Conservation (phyloP, 1,140 invertebrate species). For the Popillia japonica region DNA sequence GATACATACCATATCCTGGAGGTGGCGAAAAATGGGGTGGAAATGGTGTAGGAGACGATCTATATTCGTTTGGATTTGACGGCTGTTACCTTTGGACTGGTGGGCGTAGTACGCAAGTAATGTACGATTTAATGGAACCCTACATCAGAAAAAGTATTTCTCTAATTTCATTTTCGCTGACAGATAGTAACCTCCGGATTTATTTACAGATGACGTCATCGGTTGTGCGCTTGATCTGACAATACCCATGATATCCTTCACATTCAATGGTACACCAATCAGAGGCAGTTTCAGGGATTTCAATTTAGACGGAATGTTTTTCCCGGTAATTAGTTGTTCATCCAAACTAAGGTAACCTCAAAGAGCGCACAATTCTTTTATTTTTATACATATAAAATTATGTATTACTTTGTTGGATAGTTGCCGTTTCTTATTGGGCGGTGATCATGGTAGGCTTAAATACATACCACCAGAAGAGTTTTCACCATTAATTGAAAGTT, state of each 20-base stretch:
- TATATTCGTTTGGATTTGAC: conserved; percentile 98
- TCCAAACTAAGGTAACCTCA: conserved; percentile 85
- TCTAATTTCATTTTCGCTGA: not conserved
- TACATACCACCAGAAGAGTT: conserved; percentile 91
- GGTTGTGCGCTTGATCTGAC: conserved; percentile 95
- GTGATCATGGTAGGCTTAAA: conserved; percentile 93
- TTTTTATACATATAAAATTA: not conserved
- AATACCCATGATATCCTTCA: conserved; percentile 94
- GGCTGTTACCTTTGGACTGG: conserved; percentile 93
- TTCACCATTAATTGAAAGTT: conserved; percentile 92
- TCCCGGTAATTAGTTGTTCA: conserved; percentile 96
- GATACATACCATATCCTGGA: conserved; percentile 93
- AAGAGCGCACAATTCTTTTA: too few species aligned
- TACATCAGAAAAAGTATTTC: conserved; percentile 82
- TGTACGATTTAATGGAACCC: conserved; percentile 74
- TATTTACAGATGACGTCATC: conserved; percentile 83
- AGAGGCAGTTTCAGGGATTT: conserved; percentile 94
- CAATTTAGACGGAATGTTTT: conserved; percentile 98
- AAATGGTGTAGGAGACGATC: conserved; percentile 97
- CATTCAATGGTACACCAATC: conserved; percentile 91
- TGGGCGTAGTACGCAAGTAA: conserved; percentile 84
- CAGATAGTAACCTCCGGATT: not conserved
- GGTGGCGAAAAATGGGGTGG: conserved; percentile 98
- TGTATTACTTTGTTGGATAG: conserved; percentile 63
- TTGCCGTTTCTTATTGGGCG: conserved; percentile 96